Evolutionary conservation across 1,140 invertebrate species (phyloP).

Genomic region (Drosophila sproati): DNA sequence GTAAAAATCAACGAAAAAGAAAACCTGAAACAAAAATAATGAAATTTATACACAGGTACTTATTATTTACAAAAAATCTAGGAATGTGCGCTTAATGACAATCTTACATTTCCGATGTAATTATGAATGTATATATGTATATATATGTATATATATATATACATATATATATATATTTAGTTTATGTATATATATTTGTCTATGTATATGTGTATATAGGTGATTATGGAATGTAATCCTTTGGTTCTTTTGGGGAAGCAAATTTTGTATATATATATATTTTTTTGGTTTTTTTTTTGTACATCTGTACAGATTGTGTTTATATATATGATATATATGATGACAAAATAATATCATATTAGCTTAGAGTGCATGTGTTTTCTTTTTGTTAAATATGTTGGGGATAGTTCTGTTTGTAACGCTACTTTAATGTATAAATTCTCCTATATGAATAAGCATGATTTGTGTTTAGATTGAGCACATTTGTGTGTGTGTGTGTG

Average conservation of each 20-base stretch:
- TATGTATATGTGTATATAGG: conserved; percentile 30
- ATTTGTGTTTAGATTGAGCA: conserved; percentile 12
- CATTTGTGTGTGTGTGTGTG: conserved; percentile 12
- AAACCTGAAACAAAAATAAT: conserved; percentile 17
- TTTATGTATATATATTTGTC: background rate
- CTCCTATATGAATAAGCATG: conserved; percentile 17
- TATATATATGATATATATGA: conserved; percentile 4
- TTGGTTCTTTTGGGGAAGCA: conserved; percentile 14
- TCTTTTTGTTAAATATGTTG: conserved; percentile 1
- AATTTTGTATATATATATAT: background rate
- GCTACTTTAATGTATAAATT: conserved; percentile 34
- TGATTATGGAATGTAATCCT: conserved; percentile 30
- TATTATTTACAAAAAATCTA: conserved; percentile 71
- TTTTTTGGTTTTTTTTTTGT: background rate
- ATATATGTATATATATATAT: conserved; percentile 4
- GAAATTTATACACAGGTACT: conserved; percentile 59
- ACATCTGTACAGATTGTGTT: conserved; percentile 4
- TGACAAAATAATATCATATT: conserved; percentile 43
- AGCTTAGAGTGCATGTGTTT: conserved; percentile 22
- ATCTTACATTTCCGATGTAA: background rate
- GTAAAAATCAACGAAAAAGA: background rate
- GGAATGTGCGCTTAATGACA: conserved; percentile 47
- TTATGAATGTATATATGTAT: conserved; percentile 2
- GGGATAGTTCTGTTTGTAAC: background rate
- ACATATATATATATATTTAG: background rate